phyloP scores from a whole-genome alignment of 2,113 vertebrate species.

The Anoplopoma fimbria region DNA sequence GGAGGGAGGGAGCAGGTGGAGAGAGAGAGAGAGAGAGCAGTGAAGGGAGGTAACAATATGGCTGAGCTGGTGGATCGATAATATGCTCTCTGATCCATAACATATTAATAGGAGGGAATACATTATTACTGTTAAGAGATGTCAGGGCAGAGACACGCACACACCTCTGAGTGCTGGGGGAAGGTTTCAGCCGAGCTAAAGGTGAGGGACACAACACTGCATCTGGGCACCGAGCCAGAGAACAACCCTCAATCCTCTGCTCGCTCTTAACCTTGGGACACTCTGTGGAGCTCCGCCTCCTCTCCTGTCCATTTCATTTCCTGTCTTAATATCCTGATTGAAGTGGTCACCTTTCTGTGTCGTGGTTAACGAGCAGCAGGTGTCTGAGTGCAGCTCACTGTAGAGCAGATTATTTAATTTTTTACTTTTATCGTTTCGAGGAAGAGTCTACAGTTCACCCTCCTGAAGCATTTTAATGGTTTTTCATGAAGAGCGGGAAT shows the following conservation, averaged over 20 bases:
- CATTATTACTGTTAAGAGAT: conserved; percentile 77
- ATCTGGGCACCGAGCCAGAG: conserved; percentile 70
- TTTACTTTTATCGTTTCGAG: conserved; percentile 44
- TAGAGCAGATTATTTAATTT: conserved; percentile 26
- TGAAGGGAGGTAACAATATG: conserved; percentile 30
- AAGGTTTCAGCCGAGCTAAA: conserved; percentile 53
- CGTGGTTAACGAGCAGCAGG: conserved; percentile 75
- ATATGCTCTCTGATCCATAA: conserved; percentile 70
- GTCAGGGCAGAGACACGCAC: conserved; percentile 44
- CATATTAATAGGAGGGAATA: conserved; percentile 74
- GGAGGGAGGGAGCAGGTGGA: conserved; percentile 21
- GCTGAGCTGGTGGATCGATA: conserved; percentile 68
- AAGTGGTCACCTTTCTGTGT: conserved; percentile 73
- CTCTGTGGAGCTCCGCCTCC: conserved; percentile 12
- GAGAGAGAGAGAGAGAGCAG: conserved; percentile 12
- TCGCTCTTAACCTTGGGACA: conserved; percentile 29
- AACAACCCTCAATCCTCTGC: conserved; percentile 35
- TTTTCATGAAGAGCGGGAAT: conserved; percentile 50
- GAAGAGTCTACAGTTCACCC: conserved; percentile 27
- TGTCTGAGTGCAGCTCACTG: conserved; percentile 64
- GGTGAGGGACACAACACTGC: conserved; percentile 64
- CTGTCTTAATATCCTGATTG: conserved; percentile 72
- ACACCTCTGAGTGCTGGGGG: conserved; percentile 31
- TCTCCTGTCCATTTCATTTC: conserved; percentile 68
- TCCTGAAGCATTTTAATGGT: conserved; percentile 48